These are phyloP conservation scores for Jacana jacana DNA, from an alignment of 2,113 vertebrate species.

Conservation along the genomic window DNA sequence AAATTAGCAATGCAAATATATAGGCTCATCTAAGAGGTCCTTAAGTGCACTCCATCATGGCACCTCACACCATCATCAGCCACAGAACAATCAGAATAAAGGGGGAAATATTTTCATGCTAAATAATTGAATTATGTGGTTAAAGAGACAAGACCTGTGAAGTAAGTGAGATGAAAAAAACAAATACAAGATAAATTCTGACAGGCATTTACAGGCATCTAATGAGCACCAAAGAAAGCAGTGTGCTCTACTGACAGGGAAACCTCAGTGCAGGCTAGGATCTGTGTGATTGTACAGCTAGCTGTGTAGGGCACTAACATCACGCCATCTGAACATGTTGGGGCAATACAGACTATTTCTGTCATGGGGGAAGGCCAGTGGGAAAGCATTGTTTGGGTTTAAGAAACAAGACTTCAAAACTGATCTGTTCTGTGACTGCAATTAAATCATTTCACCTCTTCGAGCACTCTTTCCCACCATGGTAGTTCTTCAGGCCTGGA, in stretches of 20 bases:
- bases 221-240: not conserved
- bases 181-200: not conserved
- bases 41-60: constrained; percentile 43
- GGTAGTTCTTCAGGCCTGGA: not conserved
- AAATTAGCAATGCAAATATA: constrained; percentile 60
- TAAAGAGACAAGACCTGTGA: constrained; percentile 19
- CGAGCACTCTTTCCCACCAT: not conserved
- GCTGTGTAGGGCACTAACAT: not conserved
- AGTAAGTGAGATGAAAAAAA: not conserved
- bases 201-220: not conserved
- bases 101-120: constrained; percentile 41
- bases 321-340: not conserved
- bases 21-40: constrained; percentile 42
- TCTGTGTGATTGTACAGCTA: not conserved
- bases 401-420: not conserved
- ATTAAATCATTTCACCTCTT: not conserved
- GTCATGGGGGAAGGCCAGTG: not conserved
- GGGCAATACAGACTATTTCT: not conserved
- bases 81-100: constrained; percentile 34
- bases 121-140: constrained; percentile 45
- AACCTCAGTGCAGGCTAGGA: not conserved
- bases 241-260: not conserved
- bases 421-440: not conserved
- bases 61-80: constrained; percentile 9
- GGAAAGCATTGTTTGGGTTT: not conserved